Percentiles rank a stretch among this genome's conserved stretches.
Evolutionary conservation across 2,888 invertebrate genomes (phyloP).

Genomic region (Hirtodrosophila trivittata): DNA sequence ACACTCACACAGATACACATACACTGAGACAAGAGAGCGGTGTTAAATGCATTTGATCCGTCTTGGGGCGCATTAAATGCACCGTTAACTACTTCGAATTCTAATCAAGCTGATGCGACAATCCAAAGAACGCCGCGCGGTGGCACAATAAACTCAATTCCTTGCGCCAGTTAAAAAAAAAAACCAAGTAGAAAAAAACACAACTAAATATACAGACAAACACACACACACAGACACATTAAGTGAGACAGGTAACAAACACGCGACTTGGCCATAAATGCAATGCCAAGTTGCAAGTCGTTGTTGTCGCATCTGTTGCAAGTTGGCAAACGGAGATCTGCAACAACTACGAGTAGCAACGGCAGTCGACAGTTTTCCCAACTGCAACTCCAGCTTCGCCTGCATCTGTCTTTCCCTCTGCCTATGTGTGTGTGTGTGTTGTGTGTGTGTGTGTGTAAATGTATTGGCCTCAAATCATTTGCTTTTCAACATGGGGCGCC

Average conservation of each 20-base stretch:
- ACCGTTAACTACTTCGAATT: conserved; percentile 78
- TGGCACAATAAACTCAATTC: conserved; percentile 78
- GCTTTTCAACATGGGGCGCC: conserved; percentile 36
- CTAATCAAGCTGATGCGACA: conserved; percentile 77
- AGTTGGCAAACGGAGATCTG: conserved; percentile 24
- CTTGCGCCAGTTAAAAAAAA: conserved; percentile 40
- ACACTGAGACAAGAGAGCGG: conserved; percentile 28
- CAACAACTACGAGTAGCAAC: neutral
- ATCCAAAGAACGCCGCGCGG: conserved; percentile 66
- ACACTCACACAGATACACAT: neutral
- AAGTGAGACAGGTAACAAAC: conserved; percentile 61
- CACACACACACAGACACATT: conserved; percentile 27
- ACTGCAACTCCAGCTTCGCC: conserved; percentile 7
- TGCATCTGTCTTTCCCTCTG: conserved; percentile 17
- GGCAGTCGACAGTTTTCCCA: neutral
- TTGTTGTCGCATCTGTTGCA: conserved; percentile 48
- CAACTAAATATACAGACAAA: neutral
- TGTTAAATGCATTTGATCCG: conserved; percentile 74
- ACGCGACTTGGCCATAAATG: conserved; percentile 78
- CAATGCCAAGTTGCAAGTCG: conserved; percentile 60
- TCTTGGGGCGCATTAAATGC: conserved; percentile 74
- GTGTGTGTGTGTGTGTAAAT: conserved; percentile 19
- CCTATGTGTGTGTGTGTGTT: conserved; percentile 9
- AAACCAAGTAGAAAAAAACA: conserved; percentile 4
- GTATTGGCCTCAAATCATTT: conserved; percentile 58